Conservation (phyloP, 2,888 invertebrate genomes). For the Punctoribates punctum region DNA sequence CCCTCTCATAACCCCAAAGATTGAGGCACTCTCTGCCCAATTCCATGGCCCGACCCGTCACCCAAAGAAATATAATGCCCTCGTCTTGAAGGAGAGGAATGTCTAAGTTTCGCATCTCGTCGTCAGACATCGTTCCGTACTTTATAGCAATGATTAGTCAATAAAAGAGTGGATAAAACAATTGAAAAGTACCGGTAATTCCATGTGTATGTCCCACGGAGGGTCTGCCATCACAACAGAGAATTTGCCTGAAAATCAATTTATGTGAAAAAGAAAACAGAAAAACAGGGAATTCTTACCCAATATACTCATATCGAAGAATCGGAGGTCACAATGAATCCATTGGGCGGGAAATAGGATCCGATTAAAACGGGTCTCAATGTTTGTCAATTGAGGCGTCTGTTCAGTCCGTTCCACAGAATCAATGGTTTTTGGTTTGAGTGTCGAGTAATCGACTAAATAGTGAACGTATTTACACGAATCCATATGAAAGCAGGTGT, state of each 20-base stretch:
- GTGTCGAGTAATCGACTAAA: conserved; percentile 69
- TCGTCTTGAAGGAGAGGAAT: conserved; percentile 92
- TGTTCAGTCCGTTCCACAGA: background rate
- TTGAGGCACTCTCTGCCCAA: conserved; percentile 90
- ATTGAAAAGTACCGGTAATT: background rate
- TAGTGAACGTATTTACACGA: conserved; percentile 97
- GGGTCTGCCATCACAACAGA: conserved; percentile 98
- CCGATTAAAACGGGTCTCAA: conserved; percentile 37
- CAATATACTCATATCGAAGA: conserved; percentile 81
- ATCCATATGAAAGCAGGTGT: conserved; percentile 99
- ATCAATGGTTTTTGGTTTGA: conserved; percentile 11
- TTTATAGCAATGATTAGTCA: conserved; percentile 56
- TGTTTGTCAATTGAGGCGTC: background rate
- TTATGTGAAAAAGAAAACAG: background rate
- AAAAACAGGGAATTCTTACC: conserved; percentile 56
- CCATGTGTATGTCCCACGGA: conserved; percentile 72
- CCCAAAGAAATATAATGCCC: conserved; percentile 95
- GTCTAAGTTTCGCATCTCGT: conserved; percentile 93
- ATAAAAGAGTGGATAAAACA: background rate
- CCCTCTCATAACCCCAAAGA: conserved; percentile 93
- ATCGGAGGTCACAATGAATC: conserved; percentile 94
- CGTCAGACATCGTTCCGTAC: conserved; percentile 97
- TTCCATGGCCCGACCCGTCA: conserved; percentile 95
- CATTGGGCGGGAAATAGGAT: conserved; percentile 81
- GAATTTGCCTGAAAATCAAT: conserved; percentile 70